A percentile compares a stretch with the other conserved stretches of the same genome.
Evolutionary conservation across 1,140 invertebrate species (phyloP).

Genomic region (Homalodisca vitripennis): DNA sequence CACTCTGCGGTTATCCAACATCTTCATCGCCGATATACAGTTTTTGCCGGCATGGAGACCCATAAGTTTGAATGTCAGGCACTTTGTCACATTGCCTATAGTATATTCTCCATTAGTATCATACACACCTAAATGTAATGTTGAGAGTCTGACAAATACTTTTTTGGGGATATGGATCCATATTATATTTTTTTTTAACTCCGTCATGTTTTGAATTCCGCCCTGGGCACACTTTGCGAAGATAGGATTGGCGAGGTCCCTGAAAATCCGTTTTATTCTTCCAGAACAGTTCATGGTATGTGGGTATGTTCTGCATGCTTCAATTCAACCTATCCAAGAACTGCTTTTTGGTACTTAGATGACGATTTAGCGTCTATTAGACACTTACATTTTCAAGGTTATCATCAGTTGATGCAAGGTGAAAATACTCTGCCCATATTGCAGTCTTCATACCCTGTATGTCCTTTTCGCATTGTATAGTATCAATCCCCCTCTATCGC

Average conservation of each 20-base stretch:
- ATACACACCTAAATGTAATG: constrained; percentile 3
- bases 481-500: constrained; percentile 8
- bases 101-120: constrained; percentile 12
- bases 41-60: constrained; percentile 11
- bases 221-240: background rate
- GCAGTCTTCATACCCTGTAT: background rate
- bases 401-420: constrained; percentile 1
- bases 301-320: constrained; percentile 12
- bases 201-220: background rate
- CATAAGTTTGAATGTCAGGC: constrained; percentile 4
- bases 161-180: background rate
- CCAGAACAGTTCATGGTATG: background rate
- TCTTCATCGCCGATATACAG: constrained; percentile 9
- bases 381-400: background rate
- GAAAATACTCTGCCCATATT: constrained; percentile 19
- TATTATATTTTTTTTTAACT: background rate
- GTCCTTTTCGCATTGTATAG: background rate
- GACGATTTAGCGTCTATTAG: background rate
- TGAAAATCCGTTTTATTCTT: constrained; percentile 21
- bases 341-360: constrained; percentile 1
- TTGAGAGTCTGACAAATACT: background rate
- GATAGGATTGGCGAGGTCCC: constrained; percentile 9
- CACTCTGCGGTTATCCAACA: constrained; percentile 2
- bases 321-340: background rate
- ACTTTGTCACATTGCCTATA: constrained; percentile 22